Evolutionary conservation across 1,140 invertebrate genomes (phyloP), one percentile per base, ranked within the genome.

Genomic region (Drosophila ambigua): DNA sequence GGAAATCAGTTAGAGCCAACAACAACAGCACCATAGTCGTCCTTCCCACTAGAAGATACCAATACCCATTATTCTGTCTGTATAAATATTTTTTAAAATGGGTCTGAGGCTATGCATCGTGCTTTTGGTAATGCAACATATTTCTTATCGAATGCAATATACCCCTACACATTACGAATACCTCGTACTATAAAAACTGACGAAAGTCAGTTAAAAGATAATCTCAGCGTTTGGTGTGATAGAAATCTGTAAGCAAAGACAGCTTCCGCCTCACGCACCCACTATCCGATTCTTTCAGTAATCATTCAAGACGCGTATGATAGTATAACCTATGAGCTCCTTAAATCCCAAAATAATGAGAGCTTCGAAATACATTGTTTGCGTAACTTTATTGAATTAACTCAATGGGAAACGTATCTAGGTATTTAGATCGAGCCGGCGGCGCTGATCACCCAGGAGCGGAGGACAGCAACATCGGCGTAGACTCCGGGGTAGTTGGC

Each of bases 401-500:
- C 28, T 2, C 20, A 20, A 20, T 35, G 24, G 5, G 8, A 35
- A 11, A 35, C 9, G 31, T 9, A 35, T 35, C 31, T 28, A 28
- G 9, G 4, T 1, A 39, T 13, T 60, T 68, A 77, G 8, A 77
- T 24, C 49, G 52, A 69, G 55, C 60, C 53, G 8, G 84, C 79
- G 26, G 16, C 9, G 39, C 49, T 65, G 35, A 61, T 4, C 53
- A 90, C 82, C 84, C 89, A 90, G 41, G 7, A 4, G 49, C 76
- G 72, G 45, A 91, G 66, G 0, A 15, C 61, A 49, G 75, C 62
- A 15, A 95, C 93, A 52, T 93, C 89, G 8, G 94, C 93, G 79
- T 95, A 95, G 15, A 95, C 93, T 20, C 95, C 94, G 4, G 95
- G 94, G 63, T 92, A 92, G 13, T 91, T 90, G 1, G 92, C 72